Percentiles rank a stretch among this genome's conserved stretches.
These are phyloP conservation scores for Atopsyche davidsoni DNA, from an alignment of 1,140 invertebrate species.

Conservation along the genomic window DNA sequence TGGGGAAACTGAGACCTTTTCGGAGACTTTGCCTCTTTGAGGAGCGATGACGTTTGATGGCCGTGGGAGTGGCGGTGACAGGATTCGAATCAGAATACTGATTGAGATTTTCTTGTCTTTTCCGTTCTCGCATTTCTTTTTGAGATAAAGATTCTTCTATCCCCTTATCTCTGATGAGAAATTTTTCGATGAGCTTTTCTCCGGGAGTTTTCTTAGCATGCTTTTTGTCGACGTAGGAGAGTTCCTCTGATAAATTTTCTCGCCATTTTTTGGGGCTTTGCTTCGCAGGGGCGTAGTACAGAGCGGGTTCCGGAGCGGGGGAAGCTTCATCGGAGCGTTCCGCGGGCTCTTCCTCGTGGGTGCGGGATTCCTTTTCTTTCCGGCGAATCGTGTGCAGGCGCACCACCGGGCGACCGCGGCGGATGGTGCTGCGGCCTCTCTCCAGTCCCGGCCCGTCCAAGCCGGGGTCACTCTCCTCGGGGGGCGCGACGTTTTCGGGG, in stretches of 20 bases:
- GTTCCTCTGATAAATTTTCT: constrained; percentile 54
- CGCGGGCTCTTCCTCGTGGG: constrained; percentile 28
- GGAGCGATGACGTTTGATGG: constrained; percentile 24
- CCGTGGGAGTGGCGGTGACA: constrained; percentile 18
- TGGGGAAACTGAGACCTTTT: constrained; percentile 35
- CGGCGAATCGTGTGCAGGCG: constrained; percentile 58
- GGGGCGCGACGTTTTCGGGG: not conserved
- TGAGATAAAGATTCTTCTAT: constrained; percentile 33
- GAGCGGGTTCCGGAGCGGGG: not conserved
- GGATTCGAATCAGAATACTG: not conserved
- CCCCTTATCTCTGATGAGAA: constrained; percentile 61
- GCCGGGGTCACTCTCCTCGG: constrained; percentile 29
- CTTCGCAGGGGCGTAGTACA: constrained; percentile 10
- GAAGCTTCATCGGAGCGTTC: constrained; percentile 18
- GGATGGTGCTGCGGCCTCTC: constrained; percentile 52
- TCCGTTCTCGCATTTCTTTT: constrained; percentile 26
- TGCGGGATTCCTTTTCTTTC: constrained; percentile 50
- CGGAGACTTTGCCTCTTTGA: constrained; percentile 21
- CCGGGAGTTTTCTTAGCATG: constrained; percentile 59
- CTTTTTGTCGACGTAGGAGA: constrained; percentile 42
- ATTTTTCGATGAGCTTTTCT: constrained; percentile 67
- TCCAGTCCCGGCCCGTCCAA: constrained; percentile 17
- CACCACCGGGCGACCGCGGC: constrained; percentile 63
- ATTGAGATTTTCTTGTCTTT: constrained; percentile 22
- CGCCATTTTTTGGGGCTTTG: constrained; percentile 45